phyloP scores from a whole-genome alignment of 2,797 vertebrate species.

The Ptychobarbus kaznakovi region DNA sequence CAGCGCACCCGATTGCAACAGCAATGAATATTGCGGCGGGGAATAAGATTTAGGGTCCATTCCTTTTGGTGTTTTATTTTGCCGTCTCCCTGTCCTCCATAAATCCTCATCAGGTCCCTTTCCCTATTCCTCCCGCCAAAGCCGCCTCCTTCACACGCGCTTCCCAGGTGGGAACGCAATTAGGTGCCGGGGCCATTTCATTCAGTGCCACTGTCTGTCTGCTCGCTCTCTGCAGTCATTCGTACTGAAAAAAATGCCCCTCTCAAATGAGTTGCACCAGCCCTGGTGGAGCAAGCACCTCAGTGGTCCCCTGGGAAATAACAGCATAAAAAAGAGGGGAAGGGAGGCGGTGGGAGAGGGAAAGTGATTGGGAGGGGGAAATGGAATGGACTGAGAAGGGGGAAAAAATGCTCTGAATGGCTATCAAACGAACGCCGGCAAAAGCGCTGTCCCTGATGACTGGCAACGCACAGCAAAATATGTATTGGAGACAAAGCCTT shows the following conservation, averaged over 20 bases:
- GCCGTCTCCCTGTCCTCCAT: constrained; percentile 78
- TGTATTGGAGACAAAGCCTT: constrained; percentile 85
- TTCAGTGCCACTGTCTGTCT: constrained; percentile 79
- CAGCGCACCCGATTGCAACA: constrained; percentile 78
- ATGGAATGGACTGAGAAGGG: constrained; percentile 16
- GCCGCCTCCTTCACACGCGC: constrained; percentile 58
- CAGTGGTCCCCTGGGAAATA: constrained; percentile 76
- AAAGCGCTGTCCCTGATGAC: constrained; percentile 76
- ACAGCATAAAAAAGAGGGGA: constrained; percentile 53
- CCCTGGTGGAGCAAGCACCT: constrained; percentile 72
- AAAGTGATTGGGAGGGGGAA: constrained; percentile 56
- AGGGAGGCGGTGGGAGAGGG: constrained; percentile 52
- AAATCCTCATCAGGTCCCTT: constrained; percentile 79
- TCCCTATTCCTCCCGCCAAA: constrained; percentile 19
- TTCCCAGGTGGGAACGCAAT: constrained; percentile 84
- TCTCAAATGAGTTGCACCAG: constrained; percentile 59
- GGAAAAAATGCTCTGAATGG: constrained; percentile 67
- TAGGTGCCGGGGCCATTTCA: constrained; percentile 81
- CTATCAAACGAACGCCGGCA: constrained; percentile 71
- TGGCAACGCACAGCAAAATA: constrained; percentile 82
- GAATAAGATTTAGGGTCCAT: constrained; percentile 83
- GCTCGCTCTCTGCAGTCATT: constrained; percentile 75
- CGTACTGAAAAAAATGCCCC: constrained; percentile 67
- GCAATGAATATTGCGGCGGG: constrained; percentile 80
- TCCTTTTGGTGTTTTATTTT: constrained; percentile 85